Evolutionary conservation across 2,888 invertebrate genomes (phyloP).

Genomic region (Ormyrus pomaceus): DNA sequence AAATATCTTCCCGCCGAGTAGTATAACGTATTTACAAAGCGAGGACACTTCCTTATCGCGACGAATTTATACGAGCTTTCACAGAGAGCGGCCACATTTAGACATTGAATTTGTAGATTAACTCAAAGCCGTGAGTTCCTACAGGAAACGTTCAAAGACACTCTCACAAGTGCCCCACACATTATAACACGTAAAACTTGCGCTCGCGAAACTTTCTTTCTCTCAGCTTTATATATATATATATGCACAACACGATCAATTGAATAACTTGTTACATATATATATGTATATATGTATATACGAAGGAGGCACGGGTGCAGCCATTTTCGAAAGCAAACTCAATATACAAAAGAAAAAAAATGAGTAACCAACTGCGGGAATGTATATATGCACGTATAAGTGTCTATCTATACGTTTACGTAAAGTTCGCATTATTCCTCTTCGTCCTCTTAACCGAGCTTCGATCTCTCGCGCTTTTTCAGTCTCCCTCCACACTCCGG

Average conservation of each 20-base stretch:
- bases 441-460: constrained; percentile 18
- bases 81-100: too few relatives aligned
- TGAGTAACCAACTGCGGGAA: constrained; percentile 32
- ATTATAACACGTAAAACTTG: too few relatives aligned
- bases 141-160: too few relatives aligned
- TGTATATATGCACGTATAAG: constrained; percentile 33
- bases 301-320: not conserved
- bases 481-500: not conserved
- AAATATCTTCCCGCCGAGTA: too few relatives aligned
- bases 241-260: not conserved
- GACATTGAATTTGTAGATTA: too few relatives aligned
- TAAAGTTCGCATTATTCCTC: constrained; percentile 25
- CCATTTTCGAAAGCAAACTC: constrained; percentile 19
- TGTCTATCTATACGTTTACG: constrained; percentile 5
- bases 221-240: too few relatives aligned
- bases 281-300: too few relatives aligned
- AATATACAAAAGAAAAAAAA: constrained; percentile 24
- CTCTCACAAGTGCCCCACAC: too few relatives aligned
- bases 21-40: too few relatives aligned
- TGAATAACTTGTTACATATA: not conserved
- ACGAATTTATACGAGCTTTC: not conserved
- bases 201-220: too few relatives aligned
- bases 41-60: too few relatives aligned
- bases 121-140: too few relatives aligned
- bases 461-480: constrained; percentile 4